A percentile compares a stretch with the other conserved stretches of the same genome.
Evolutionary conservation across 2,888 invertebrate species (phyloP).

Genomic region (Glaucopsyche alexis): DNA sequence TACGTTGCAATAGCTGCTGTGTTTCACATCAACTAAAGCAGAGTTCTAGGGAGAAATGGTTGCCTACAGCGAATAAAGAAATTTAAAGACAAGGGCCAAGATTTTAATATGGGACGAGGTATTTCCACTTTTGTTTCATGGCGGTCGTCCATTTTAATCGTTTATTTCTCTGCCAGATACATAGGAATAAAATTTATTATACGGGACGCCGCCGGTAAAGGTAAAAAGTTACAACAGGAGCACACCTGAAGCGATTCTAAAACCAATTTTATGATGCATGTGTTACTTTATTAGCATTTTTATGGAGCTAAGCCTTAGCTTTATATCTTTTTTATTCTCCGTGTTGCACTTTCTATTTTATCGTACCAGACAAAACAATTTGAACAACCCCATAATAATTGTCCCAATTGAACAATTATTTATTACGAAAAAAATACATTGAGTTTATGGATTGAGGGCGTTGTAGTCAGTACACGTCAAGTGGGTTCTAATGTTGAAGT

Average conservation of each 20-base stretch:
- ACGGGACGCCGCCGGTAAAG: not conserved
- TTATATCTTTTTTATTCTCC: constrained; percentile 11
- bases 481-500: too few species aligned
- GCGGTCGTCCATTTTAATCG: not conserved
- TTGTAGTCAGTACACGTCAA: too few species aligned
- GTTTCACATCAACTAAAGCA: too few species aligned
- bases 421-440: too few species aligned
- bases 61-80: too few species aligned
- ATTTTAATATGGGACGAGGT: too few species aligned
- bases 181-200: not conserved
- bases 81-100: too few species aligned
- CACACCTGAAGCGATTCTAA: constrained; percentile 25
- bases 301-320: constrained; percentile 3
- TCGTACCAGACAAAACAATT: not conserved
- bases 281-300: constrained; percentile 27
- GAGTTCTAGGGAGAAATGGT: too few species aligned
- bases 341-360: constrained; percentile 8
- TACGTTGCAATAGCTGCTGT: not conserved
- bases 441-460: too few species aligned
- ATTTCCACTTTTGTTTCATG: not conserved
- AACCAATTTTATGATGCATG: constrained; percentile 21
- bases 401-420: too few species aligned
- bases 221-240: constrained; percentile 8
- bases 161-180: not conserved
- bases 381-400: too few species aligned